Conservation (phyloP, 2,113 vertebrate genomes). For the Anolis carolinensis region DNA sequence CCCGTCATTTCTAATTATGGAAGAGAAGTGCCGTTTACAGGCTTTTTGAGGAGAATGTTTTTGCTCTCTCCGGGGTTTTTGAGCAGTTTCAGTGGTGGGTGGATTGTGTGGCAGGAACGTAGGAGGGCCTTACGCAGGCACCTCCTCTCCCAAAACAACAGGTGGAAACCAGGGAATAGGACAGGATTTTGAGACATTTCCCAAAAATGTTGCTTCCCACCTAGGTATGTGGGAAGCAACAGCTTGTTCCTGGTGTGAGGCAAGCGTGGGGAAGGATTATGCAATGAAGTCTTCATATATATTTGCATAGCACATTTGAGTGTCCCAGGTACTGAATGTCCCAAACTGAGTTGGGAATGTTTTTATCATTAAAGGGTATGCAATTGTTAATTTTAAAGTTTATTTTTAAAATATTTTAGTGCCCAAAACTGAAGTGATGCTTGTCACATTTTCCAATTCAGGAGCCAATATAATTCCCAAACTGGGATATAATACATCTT, state of each 20-base stretch:
- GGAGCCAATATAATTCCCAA: background rate
- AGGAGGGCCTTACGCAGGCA: background rate
- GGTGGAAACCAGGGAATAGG: background rate
- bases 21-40: background rate
- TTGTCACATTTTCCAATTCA: background rate
- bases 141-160: slow-evolving; percentile 5
- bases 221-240: background rate
- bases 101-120: background rate
- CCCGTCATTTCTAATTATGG: background rate
- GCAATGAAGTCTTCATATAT: background rate
- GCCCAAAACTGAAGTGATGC: background rate
- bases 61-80: background rate
- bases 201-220: background rate
- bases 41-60: background rate
- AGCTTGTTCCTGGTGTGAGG: background rate
- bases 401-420: background rate
- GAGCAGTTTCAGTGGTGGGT: slow-evolving; percentile 1
- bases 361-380: background rate
- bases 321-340: background rate
- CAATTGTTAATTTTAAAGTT: background rate
- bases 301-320: background rate
- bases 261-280: background rate
- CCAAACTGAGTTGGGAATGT: background rate
- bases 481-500: background rate
- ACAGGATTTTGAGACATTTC: background rate